Base-by-base conservation (phyloP, 2,113 vertebrate genomes). In the Cisticola juncidis region DNA sequence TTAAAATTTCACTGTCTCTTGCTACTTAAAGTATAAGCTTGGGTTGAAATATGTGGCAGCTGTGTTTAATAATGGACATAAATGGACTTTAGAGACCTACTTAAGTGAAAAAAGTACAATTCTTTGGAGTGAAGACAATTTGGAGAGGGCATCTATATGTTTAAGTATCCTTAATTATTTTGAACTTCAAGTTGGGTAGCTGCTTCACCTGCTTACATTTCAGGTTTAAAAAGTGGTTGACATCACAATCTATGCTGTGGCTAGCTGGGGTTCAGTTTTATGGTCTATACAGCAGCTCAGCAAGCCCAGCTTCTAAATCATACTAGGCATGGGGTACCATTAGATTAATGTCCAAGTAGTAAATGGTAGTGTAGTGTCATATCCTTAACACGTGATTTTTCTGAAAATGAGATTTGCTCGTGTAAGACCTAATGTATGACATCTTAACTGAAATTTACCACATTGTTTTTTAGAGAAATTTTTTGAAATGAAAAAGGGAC, bases 401-500 rank as follows among this genome's bases (percentile, higher is more conserved):
- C 47, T 86, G 50, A 58, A 60, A 70, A 68, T 1, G 11, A 54
- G 38, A 54, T 9, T 91, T 91, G n/a, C 26, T 64, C 56, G 64
- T 92, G 11, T 81, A 79, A 86, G 48, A 31, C 14, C 8, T 47
- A 51, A 78, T 71, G 51, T 62, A 54, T 87, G 44, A 64, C 25
- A 56, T 28, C n/a, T 53, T 86, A 95, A 81, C 88, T 91, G 58
- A 92, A 80, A 88, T 61, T 65, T 93, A 25, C 54, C 45, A 38
- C 54, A 62, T 94, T 92, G 50, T 88, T 97, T 88, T 85, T 47
- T 91, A 99, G 99, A 99, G 98, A 99, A 99, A 95, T 99, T 99
- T 97, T 99, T 99, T 98, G 99, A 99, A 97, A 99, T 99, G 99
- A 99, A 99, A 98, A 99, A 99, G 96, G 99, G 99, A 79, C 99